A percentile compares a stretch with the other conserved stretches of the same genome.
phyloP scores from a whole-genome alignment of 2,888 invertebrate species.

The Ennomos quercinarius region DNA sequence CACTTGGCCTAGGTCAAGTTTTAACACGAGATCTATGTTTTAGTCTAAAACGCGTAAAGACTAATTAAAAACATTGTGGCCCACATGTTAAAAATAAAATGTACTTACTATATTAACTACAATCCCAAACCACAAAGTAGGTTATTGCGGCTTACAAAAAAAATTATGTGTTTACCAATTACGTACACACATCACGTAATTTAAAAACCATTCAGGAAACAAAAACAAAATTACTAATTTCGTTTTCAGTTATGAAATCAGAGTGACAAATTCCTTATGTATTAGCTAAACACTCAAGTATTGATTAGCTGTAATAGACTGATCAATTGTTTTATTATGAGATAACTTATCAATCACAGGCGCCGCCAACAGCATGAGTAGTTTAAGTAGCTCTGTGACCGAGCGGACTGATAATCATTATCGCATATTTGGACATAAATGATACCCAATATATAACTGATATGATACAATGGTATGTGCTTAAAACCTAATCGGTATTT shows the following conservation, averaged over 20 bases:
- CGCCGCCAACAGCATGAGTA: conserved; percentile 12
- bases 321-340: conserved; percentile 16
- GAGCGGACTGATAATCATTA: conserved; percentile 7
- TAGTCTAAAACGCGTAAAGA: too few relatives aligned
- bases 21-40: too few relatives aligned
- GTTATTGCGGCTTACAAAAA: too few relatives aligned
- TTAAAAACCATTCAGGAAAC: too few relatives aligned
- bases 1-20: too few relatives aligned
- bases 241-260: background rate
- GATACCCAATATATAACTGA: conserved; percentile 3
- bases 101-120: background rate
- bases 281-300: conserved; percentile 6
- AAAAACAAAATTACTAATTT: too few relatives aligned
- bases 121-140: background rate
- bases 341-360: conserved; percentile 26
- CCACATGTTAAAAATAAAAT: too few relatives aligned
- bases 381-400: background rate
- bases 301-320: conserved; percentile 17
- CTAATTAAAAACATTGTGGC: too few relatives aligned
- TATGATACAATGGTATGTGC: conserved; percentile 23
- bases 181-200: too few relatives aligned
- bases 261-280: conserved; percentile 16
- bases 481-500: conserved; percentile 24
- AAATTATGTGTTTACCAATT: too few relatives aligned
- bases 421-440: conserved; percentile 11